A percentile compares a stretch with the other conserved stretches of the same genome.
Evolutionary conservation across 2,113 vertebrate genomes (phyloP).

Genomic region (Plotosus lineatus): DNA sequence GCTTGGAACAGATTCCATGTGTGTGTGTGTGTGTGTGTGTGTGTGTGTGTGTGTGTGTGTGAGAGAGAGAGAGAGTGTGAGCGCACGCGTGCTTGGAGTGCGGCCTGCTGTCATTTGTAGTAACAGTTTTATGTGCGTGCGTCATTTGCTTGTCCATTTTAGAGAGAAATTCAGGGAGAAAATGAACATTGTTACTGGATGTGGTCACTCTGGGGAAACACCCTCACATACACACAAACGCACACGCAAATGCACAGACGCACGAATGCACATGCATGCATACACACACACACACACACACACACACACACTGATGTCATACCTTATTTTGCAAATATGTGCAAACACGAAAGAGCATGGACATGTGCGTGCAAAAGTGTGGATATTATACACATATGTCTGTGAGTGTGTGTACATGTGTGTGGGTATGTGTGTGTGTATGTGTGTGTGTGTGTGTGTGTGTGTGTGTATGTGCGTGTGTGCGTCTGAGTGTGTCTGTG

Average conservation of each 20-base stretch:
- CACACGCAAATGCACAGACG: constrained; percentile 2
- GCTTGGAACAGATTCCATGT: background rate
- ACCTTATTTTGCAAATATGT: constrained; percentile 30
- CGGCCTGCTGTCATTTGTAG: background rate
- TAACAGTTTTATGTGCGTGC: background rate
- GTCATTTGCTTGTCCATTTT: background rate
- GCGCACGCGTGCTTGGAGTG: background rate
- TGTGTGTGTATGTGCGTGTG: constrained; percentile 43
- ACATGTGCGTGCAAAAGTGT: constrained; percentile 46
- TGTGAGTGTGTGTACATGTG: constrained; percentile 22
- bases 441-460: constrained; percentile 34
- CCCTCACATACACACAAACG: background rate
- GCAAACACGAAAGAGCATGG: background rate
- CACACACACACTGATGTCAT: constrained; percentile 25
- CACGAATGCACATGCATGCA: constrained; percentile 19
- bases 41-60: background rate
- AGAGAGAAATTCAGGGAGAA: background rate
- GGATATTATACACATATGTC: constrained; percentile 19
- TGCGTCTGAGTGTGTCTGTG: constrained; percentile 35
- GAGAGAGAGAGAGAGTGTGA: background rate
- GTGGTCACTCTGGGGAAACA: constrained; percentile 22
- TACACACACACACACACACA: constrained; percentile 18
- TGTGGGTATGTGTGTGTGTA: constrained; percentile 30
- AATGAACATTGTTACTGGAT: constrained; percentile 10
- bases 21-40: background rate